Percentiles rank a stretch among this genome's conserved stretches.
phyloP scores from a whole-genome alignment of 2,113 vertebrate species.

The Mus spicilegus region DNA sequence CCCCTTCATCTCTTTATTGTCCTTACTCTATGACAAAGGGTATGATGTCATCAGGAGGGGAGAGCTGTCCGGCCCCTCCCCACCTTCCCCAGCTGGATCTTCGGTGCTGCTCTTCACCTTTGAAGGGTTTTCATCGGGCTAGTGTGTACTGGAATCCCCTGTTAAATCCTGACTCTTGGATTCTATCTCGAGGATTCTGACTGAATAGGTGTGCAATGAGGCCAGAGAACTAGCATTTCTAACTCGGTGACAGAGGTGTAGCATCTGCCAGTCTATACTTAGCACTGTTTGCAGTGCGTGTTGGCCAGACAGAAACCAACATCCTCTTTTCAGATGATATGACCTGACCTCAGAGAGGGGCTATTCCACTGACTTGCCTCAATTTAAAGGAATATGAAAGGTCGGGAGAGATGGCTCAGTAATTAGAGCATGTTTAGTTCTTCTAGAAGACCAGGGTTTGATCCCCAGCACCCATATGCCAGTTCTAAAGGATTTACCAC shows the following conservation, averaged over 20 bases:
- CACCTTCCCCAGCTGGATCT: neutral
- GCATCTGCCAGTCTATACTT: neutral
- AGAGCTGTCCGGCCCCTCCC: neutral
- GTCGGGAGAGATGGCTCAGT: neutral
- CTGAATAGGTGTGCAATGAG: neutral
- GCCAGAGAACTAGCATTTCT: neutral
- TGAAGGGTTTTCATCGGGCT: neutral
- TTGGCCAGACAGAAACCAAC: neutral
- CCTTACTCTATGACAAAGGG: neutral
- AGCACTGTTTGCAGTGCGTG: neutral
- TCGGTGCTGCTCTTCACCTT: neutral
- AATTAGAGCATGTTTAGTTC: neutral
- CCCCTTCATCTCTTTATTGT: neutral
- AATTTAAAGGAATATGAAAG: neutral
- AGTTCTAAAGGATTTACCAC: neutral
- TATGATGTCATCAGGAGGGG: neutral
- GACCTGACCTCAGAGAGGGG: neutral
- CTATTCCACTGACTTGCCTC: neutral
- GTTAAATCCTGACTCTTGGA: slow-evolving; percentile 16
- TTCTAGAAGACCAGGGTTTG: neutral
- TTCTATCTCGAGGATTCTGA: slow-evolving; percentile 15
- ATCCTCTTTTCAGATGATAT: neutral
- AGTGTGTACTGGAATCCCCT: neutral
- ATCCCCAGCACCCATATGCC: neutral
- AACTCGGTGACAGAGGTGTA: neutral